phyloP scores from a whole-genome alignment of 2,888 invertebrate species.

The Elmis aenea region DNA sequence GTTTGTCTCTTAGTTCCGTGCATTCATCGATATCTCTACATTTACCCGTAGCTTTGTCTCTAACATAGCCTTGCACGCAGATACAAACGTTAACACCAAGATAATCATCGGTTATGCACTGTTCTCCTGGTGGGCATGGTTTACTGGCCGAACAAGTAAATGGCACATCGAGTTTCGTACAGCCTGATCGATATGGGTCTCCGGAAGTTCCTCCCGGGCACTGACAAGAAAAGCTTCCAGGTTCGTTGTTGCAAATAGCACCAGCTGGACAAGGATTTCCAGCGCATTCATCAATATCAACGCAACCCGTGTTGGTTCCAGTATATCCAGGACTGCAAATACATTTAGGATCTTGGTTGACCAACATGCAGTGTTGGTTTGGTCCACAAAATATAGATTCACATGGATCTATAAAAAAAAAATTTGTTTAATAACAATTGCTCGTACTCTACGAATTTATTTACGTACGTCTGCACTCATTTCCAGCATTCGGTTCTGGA shows the following conservation, averaged over 20 bases:
- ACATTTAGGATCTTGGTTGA: conserved; percentile 78
- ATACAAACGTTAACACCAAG: conserved; percentile 78
- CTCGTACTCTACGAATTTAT: background rate
- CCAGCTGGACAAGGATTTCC: conserved; percentile 76
- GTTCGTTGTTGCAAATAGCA: conserved; percentile 84
- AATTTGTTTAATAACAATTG: conserved; percentile 2
- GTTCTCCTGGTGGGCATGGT: conserved; percentile 80
- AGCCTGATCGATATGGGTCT: conserved; percentile 76
- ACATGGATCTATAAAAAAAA: conserved; percentile 68
- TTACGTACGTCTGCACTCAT: conserved; percentile 81
- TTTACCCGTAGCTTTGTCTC: conserved; percentile 66
- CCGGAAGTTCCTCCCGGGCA: conserved; percentile 79
- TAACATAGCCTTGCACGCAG: conserved; percentile 81
- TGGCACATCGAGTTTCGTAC: conserved; percentile 59
- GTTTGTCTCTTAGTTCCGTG: conserved; percentile 64
- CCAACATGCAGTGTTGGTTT: conserved; percentile 83
- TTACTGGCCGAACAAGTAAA: conserved; percentile 67
- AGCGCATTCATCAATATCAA: conserved; percentile 85
- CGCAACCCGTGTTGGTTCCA: conserved; percentile 68
- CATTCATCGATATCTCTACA: conserved; percentile 88
- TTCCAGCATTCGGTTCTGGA: conserved; percentile 86
- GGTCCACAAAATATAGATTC: conserved; percentile 79
- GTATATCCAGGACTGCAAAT: conserved; percentile 78
- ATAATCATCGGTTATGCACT: conserved; percentile 73
- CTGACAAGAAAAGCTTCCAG: conserved; percentile 81